Evolutionary conservation across 1,140 invertebrate species (phyloP), one percentile per base, ranked within the genome.

Genomic region (Ctenoplectra terminalis): DNA sequence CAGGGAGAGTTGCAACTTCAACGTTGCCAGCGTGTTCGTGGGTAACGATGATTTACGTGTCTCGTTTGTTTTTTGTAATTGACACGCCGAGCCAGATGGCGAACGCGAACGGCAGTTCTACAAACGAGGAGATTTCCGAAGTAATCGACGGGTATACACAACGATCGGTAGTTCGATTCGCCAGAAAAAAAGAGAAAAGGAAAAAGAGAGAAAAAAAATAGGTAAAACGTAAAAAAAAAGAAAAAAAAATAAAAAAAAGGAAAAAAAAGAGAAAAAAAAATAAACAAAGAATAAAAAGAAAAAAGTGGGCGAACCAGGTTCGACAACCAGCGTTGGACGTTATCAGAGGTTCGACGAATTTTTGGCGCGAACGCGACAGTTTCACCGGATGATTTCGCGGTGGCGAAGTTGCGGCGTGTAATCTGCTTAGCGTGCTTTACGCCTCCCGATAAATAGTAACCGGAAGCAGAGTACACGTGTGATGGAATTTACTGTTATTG

Each of bases 41-140:
- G 56, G 66, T 79, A 83, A 86, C 85, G 85, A 87, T 87, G 83
- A 86, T 87, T 86, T 86, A 87, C 81, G 75, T 54, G 64, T 76
- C 75, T 56, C 84, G 85, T 87, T 87, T 86, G 81, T 79, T 87
- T 83, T 86, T 86, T 69, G 85, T 79, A 87, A 87, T 87, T 83
- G 85, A 86, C 85, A 83, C 85, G 26, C 69, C 61, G 75, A 67
- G 70, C 81, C 84, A 87, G 81, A 86, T 86, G 81, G 85, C 71
- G 84, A 70, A 66, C 50, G 15, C 75, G 67, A 64, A 73, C 74
- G 63, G 71, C 79, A 64, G 48, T 82, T 85, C 46, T 73, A 63
- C 78, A 85, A 86, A 85, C 84, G 73, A 71, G 46, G 80, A 86
- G 84, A 86, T 82, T 87, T 85, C 43, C 46, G 20, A 54, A 87